Conservation (phyloP, 1,140 invertebrate species). For the Gryon sp. region DNA sequence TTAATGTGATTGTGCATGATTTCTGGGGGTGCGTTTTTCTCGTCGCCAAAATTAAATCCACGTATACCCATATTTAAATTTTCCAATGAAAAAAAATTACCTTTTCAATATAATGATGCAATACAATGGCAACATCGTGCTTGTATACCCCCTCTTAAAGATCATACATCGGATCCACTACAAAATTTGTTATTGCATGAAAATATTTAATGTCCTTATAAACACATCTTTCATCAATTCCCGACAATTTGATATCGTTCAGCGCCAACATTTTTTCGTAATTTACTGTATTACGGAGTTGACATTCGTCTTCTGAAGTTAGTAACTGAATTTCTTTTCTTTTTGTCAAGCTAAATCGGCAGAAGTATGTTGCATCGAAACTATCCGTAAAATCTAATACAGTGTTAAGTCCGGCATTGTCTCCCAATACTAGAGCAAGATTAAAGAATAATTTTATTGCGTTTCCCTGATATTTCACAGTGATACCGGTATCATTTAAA, state of each 20-base stretch:
- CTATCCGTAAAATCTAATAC: too few relatives aligned
- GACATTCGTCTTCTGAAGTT: too few relatives aligned
- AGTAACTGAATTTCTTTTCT: neutral
- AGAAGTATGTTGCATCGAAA: too few relatives aligned
- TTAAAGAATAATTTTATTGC: too few relatives aligned
- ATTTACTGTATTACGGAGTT: neutral
- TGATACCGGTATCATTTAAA: neutral
- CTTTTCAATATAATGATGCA: conserved; percentile 61
- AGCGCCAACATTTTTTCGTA: neutral
- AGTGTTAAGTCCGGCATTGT: too few relatives aligned
- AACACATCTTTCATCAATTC: conserved; percentile 69
- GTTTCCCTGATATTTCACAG: too few relatives aligned
- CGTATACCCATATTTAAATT: conserved; percentile 12
- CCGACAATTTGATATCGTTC: conserved; percentile 2
- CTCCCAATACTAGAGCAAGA: too few relatives aligned
- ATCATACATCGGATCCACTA: conserved; percentile 73
- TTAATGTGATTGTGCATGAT: conserved; percentile 33
- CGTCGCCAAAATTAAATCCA: neutral
- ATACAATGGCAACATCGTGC: conserved; percentile 66
- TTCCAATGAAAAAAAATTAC: conserved; percentile 61
- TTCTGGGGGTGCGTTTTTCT: neutral
- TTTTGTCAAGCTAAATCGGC: neutral
- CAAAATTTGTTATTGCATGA: conserved; percentile 69
- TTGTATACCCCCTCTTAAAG: conserved; percentile 71
- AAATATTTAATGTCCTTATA: conserved; percentile 67